Conservation (phyloP, 2,797 vertebrate species). For the Erethizon dorsatum region DNA sequence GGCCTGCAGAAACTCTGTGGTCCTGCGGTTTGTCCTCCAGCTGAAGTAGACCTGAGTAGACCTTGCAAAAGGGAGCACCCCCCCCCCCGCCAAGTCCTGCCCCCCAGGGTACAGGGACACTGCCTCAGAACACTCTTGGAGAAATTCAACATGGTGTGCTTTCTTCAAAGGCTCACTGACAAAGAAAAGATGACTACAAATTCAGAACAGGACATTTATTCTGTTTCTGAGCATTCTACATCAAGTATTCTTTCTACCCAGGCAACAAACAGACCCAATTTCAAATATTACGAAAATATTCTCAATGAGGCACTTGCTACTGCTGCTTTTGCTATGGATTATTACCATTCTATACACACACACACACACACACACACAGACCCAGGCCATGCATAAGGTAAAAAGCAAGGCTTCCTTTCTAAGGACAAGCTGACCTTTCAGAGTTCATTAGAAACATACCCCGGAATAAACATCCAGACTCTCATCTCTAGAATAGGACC, state of each 20-base stretch:
- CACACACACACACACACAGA: background rate
- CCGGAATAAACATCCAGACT: background rate
- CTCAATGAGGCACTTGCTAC: background rate
- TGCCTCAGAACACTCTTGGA: background rate
- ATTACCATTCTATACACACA: background rate
- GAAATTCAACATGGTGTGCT: background rate
- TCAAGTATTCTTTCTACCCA: background rate
- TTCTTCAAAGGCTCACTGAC: background rate
- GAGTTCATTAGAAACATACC: conserved; percentile 41
- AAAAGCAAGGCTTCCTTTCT: background rate
- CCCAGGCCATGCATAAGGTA: background rate
- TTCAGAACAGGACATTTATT: conserved; percentile 27
- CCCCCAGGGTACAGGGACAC: background rate
- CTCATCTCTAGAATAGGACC: background rate
- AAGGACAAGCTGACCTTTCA: conserved; percentile 23
- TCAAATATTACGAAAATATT: conserved; percentile 42
- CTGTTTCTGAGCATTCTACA: background rate
- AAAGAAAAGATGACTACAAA: background rate
- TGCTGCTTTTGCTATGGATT: background rate
- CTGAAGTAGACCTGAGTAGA: background rate
- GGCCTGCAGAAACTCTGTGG: background rate
- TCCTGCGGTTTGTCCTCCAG: background rate
- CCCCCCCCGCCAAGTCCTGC: background rate
- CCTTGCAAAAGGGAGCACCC: background rate
- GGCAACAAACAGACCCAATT: background rate